Percentiles rank a stretch among this genome's conserved stretches.
Conservation (phyloP, 1,140 invertebrate species). For the Battus philenor region DNA sequence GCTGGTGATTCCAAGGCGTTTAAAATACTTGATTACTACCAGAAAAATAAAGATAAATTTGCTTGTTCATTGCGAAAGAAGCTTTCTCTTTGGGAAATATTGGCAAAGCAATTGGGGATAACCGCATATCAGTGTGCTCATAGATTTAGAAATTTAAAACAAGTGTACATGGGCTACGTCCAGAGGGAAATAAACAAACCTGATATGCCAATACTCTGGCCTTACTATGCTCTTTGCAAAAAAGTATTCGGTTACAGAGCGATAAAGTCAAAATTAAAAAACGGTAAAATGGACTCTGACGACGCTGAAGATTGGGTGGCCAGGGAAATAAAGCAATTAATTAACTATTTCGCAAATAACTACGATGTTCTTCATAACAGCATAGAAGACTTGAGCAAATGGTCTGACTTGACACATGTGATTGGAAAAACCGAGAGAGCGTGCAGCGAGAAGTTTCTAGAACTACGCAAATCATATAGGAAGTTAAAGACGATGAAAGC, state of each 20-base stretch:
- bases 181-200: constrained; percentile 62
- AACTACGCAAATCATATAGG: constrained; percentile 57
- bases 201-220: constrained; percentile 61
- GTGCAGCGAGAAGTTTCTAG: constrained; percentile 56
- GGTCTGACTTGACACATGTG: constrained; percentile 31
- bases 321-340: constrained; percentile 52
- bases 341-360: constrained; percentile 42
- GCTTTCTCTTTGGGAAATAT: constrained; percentile 43
- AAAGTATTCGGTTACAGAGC: constrained; percentile 64
- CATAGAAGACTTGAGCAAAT: constrained; percentile 30
- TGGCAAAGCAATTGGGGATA: constrained; percentile 48
- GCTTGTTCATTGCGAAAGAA: constrained; percentile 42
- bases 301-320: constrained; percentile 55
- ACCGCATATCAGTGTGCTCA: constrained; percentile 50
- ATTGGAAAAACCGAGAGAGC: constrained; percentile 34
- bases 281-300: constrained; percentile 40
- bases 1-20: constrained; percentile 48
- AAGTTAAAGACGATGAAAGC: constrained; percentile 57
- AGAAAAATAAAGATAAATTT: constrained; percentile 62
- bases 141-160: constrained; percentile 59
- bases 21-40: constrained; percentile 60
- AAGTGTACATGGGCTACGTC: constrained; percentile 53
- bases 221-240: constrained; percentile 60
- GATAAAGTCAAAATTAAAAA: constrained; percentile 55
- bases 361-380: constrained; percentile 34